Conservation (phyloP, 2,113 vertebrate genomes). For the Trematomus loennbergii region DNA sequence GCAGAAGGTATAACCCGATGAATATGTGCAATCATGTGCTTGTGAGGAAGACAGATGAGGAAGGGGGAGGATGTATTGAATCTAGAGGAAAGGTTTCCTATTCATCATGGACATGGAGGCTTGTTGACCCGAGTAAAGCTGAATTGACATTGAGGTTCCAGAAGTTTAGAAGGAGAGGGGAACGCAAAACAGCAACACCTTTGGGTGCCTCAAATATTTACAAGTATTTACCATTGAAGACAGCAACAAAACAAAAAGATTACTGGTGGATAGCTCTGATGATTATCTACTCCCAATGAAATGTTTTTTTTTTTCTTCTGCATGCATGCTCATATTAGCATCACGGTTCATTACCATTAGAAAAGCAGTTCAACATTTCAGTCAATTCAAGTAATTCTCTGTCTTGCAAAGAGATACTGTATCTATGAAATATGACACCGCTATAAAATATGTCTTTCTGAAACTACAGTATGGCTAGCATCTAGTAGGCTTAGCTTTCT, state of each 20-base stretch:
- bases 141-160: neutral
- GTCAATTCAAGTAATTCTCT: neutral
- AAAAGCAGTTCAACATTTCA: neutral
- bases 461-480: neutral
- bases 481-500: neutral
- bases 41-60: conserved; percentile 1
- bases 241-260: neutral
- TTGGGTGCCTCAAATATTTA: neutral
- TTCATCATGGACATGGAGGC: conserved; percentile 7
- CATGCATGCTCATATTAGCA: neutral
- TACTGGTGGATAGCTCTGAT: neutral
- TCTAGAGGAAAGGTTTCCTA: conserved; percentile 3
- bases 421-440: too few relatives aligned
- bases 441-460: too few relatives aligned
- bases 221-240: neutral
- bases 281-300: neutral
- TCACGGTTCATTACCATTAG: neutral
- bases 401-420: neutral
- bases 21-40: conserved; percentile 50
- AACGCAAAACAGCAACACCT: neutral
- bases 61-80: conserved; percentile 7
- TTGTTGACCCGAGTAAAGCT: conserved; percentile 7
- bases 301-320: neutral
- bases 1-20: conserved; percentile 36
- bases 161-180: neutral